These are phyloP conservation scores for Zalophus californianus DNA, from an alignment of 2,797 vertebrate species.

Conservation along the genomic window DNA sequence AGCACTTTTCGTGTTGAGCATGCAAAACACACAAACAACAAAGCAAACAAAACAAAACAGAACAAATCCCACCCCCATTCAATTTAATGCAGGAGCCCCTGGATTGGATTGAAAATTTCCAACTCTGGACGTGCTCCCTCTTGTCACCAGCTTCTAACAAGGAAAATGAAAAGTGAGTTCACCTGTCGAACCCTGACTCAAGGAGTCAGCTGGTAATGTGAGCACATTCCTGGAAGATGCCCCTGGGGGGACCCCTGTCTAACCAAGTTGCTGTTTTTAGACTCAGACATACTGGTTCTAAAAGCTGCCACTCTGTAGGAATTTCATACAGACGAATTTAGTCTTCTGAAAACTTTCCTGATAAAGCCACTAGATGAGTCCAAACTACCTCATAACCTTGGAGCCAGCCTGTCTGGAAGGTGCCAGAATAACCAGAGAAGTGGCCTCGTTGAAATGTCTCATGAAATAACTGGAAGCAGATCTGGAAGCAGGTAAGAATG, in stretches of 20 bases:
- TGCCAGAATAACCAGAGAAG: conserved; percentile 54
- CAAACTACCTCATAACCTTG: conserved; percentile 57
- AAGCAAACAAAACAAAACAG: background rate
- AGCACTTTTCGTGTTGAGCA: background rate
- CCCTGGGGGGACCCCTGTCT: background rate
- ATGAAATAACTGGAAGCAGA: conserved; percentile 50
- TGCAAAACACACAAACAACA: background rate
- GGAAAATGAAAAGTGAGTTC: conserved; percentile 38
- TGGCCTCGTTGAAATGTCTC: conserved; percentile 5
- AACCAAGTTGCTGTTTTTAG: conserved; percentile 55
- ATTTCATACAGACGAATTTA: background rate
- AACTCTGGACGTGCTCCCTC: background rate
- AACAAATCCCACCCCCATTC: background rate
- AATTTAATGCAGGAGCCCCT: background rate
- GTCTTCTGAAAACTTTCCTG: conserved; percentile 30
- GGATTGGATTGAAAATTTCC: background rate
- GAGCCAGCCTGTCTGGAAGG: conserved; percentile 45
- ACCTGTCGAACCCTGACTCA: background rate
- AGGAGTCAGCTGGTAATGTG: background rate
- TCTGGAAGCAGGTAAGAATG: conserved; percentile 30
- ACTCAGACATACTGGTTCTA: conserved; percentile 52
- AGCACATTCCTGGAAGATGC: background rate
- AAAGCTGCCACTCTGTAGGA: background rate
- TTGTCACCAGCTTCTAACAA: conserved; percentile 33
- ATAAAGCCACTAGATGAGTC: conserved; percentile 55